These are phyloP conservation scores for Pseudachorutes palmiensis DNA, from an alignment of 1,140 invertebrate genomes.

Conservation along the genomic window DNA sequence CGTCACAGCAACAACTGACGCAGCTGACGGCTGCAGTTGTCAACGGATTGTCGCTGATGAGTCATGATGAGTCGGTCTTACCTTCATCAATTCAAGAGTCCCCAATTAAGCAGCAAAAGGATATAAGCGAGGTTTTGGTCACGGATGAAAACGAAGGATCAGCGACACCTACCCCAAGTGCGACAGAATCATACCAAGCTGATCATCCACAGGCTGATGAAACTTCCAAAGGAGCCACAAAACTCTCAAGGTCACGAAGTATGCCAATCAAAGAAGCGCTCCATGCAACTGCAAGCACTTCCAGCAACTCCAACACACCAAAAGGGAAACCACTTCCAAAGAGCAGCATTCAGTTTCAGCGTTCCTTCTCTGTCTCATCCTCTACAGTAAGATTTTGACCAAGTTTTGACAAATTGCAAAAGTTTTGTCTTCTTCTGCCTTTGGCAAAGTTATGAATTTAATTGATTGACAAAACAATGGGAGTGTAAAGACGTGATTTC, in stretches of 20 bases:
- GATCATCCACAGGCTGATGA: background rate
- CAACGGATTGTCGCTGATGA: constrained; percentile 28
- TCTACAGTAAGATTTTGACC: constrained; percentile 27
- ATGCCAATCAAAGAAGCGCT: constrained; percentile 26
- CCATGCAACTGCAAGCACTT: constrained; percentile 15
- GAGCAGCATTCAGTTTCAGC: too few relatives aligned
- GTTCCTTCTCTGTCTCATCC: constrained; percentile 36
- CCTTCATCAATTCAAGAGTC: background rate
- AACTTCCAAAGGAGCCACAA: background rate
- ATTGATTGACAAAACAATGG: too few relatives aligned
- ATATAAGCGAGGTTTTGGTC: background rate
- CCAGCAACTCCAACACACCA: constrained; percentile 15
- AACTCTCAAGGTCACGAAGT: constrained; percentile 28
- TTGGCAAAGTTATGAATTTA: background rate
- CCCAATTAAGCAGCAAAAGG: background rate
- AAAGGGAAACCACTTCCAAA: constrained; percentile 25
- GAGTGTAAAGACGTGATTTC: too few relatives aligned
- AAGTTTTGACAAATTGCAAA: background rate
- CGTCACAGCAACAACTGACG: constrained; percentile 43
- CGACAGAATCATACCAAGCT: background rate
- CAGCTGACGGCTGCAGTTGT: constrained; percentile 39
- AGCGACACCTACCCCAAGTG: background rate
- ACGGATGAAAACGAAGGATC: background rate
- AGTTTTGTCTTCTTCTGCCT: background rate
- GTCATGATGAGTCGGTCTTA: constrained; percentile 17